phyloP scores from a whole-genome alignment of 2,113 vertebrate genomes.

The Marmota monax region DNA sequence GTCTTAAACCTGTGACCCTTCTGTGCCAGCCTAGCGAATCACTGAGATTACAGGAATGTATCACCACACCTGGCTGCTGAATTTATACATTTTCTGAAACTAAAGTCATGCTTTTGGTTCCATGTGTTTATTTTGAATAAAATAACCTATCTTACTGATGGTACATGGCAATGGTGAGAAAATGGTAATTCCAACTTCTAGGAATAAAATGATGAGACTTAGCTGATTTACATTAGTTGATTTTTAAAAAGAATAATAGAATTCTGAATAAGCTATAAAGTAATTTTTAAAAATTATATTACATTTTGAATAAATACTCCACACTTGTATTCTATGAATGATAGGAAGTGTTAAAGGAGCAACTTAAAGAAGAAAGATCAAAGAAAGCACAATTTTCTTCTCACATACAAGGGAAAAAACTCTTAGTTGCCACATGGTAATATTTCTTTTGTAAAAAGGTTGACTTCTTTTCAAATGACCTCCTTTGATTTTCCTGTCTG shows the following conservation, averaged over 20 bases:
- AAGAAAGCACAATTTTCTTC: constrained; percentile 46
- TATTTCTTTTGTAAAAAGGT: not conserved
- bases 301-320: constrained; percentile 26
- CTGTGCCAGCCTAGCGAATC: too few species aligned
- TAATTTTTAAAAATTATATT: not conserved
- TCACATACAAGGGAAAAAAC: not conserved
- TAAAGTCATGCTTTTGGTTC: not conserved
- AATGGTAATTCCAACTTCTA: not conserved
- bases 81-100: not conserved
- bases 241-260: constrained; percentile 43
- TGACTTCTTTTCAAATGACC: constrained; percentile 6
- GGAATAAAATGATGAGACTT: not conserved
- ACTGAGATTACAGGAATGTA: too few species aligned
- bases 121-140: not conserved
- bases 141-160: not conserved
- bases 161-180: not conserved
- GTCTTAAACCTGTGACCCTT: too few species aligned
- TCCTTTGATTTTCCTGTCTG: not conserved
- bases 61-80: too few species aligned
- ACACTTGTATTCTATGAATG: constrained; percentile 5
- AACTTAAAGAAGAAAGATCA: constrained; percentile 28
- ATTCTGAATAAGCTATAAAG: not conserved
- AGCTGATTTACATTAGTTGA: not conserved
- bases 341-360: not conserved
- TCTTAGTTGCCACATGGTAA: not conserved